phyloP scores from a whole-genome alignment of 2,113 vertebrate species.

The Bubalus kerabau region DNA sequence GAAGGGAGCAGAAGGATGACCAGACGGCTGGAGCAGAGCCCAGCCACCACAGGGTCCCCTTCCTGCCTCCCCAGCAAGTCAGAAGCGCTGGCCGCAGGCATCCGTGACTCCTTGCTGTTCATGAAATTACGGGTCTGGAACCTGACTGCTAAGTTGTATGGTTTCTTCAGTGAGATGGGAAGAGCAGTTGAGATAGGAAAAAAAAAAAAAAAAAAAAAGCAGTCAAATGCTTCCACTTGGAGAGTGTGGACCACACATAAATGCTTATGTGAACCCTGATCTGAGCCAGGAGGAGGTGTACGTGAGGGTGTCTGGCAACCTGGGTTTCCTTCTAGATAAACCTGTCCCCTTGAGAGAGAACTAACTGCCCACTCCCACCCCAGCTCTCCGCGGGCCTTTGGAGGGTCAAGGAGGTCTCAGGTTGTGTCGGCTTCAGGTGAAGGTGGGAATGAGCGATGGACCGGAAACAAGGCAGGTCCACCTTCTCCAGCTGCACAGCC shows the following conservation, averaged over 20 bases:
- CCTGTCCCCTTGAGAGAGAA: not conserved
- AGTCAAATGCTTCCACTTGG: not conserved
- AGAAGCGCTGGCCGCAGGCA: not conserved
- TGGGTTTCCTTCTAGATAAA: not conserved
- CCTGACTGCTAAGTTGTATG: not conserved
- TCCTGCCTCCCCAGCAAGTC: not conserved
- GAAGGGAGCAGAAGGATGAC: slow-evolving; percentile 27
- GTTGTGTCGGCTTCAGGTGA: not conserved
- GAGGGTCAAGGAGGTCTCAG: not conserved
- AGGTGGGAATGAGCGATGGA: not conserved
- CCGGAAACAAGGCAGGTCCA: not conserved
- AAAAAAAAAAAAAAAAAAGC: not conserved
- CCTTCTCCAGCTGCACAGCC: not conserved
- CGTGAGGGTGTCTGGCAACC: not conserved
- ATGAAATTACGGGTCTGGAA: not conserved
- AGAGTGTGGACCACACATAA: not conserved
- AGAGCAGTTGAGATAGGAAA: not conserved
- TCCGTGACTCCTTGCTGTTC: not conserved
- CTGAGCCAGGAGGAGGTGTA: not conserved
- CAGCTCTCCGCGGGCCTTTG: not conserved
- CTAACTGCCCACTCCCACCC: not conserved
- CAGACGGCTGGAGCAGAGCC: slow-evolving; percentile 23
- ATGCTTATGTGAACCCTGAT: not conserved
- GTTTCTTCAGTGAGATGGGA: not conserved
- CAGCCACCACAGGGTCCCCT: not conserved